phyloP scores from a whole-genome alignment of 1,140 invertebrate species.

The Eurytemora carolleeae region DNA sequence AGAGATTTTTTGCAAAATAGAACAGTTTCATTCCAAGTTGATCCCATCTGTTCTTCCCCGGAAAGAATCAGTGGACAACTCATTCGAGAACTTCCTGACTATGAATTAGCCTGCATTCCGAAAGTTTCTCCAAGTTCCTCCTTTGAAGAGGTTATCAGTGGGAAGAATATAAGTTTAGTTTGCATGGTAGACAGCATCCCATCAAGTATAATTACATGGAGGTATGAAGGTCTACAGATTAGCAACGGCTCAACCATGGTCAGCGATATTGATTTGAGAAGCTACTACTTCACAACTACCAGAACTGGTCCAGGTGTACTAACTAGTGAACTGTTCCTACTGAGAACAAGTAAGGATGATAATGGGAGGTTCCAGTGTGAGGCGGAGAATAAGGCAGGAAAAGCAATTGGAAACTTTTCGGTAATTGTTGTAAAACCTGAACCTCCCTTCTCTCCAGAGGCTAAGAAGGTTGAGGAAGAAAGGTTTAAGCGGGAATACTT shows the following conservation, averaged over 20 bases:
- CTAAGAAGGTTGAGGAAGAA: neutral
- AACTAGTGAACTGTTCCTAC: neutral
- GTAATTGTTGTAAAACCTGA: neutral
- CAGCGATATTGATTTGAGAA: neutral
- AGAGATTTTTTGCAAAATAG: constrained; percentile 51
- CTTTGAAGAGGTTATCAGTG: neutral
- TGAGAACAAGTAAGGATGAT: neutral
- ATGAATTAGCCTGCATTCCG: constrained; percentile 58
- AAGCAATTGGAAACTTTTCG: neutral
- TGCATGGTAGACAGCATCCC: neutral
- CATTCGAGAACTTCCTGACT: constrained; percentile 42
- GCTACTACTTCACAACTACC: neutral
- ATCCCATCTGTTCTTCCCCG: constrained; percentile 29
- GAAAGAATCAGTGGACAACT: constrained; percentile 37
- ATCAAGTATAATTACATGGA: neutral
- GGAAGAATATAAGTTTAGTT: neutral
- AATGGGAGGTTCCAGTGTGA: neutral
- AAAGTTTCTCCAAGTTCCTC: constrained; percentile 39
- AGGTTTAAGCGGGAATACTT: neutral
- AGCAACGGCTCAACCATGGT: neutral
- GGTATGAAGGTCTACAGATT: neutral
- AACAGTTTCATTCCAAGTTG: constrained; percentile 21
- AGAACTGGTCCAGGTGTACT: neutral
- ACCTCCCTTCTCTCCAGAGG: neutral
- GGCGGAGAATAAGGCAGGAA: neutral